phyloP scores from a whole-genome alignment of 2,797 vertebrate genomes.

The Sciurus carolinensis region DNA sequence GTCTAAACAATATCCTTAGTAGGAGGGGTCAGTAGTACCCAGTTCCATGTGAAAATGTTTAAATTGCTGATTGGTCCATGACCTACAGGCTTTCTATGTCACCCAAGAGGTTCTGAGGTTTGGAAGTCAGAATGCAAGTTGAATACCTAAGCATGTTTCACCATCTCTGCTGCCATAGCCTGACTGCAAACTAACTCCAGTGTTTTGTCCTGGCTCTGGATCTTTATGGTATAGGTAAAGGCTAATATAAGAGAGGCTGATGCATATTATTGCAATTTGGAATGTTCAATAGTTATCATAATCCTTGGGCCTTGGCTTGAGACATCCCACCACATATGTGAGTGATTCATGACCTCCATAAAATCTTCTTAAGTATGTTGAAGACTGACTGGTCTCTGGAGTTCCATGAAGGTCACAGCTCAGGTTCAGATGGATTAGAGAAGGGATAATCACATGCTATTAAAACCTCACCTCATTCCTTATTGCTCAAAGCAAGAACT shows the following conservation, averaged over 20 bases:
- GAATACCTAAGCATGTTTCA: background rate
- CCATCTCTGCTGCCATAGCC: background rate
- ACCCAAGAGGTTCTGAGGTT: background rate
- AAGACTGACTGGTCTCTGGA: background rate
- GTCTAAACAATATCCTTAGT: background rate
- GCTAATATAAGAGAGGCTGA: background rate
- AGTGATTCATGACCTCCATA: conserved; percentile 48
- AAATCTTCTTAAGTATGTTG: conserved; percentile 45
- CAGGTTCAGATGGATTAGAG: background rate
- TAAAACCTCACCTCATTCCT: background rate
- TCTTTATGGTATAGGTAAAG: background rate
- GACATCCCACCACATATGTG: background rate
- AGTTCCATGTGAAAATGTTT: background rate
- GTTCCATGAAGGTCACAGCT: background rate
- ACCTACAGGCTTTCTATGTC: background rate
- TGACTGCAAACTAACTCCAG: background rate
- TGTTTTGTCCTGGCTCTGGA: conserved; percentile 21
- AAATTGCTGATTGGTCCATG: background rate
- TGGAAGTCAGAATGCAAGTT: background rate
- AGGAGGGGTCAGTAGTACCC: background rate
- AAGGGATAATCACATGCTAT: background rate
- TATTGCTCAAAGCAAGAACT: background rate
- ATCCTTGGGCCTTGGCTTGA: background rate
- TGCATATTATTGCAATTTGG: background rate
- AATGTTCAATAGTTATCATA: background rate